Base-by-base conservation (phyloP, 2,113 vertebrate genomes). In the Bambusicola thoracicus region DNA sequence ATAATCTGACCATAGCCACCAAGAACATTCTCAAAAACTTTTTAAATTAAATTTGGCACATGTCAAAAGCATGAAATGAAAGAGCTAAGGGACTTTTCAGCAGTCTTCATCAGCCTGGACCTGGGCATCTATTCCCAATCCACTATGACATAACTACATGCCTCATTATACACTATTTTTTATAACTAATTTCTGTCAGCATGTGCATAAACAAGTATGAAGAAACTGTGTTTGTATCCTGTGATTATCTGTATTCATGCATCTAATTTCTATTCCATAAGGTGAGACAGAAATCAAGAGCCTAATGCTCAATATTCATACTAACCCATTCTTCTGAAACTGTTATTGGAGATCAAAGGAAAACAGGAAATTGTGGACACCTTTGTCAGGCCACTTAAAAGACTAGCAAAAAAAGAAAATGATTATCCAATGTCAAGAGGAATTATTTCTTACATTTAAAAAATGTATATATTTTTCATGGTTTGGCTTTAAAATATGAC, bases 371-470 rank as follows among this genome's bases (percentile, higher is more conserved):
- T 87, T 76, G 27, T 76, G 84, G 12, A 4, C 29, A 29, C 58
- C 69, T 88, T 93, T 85, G 2, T 61, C 62, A 85, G 21, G 55
- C 3, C 10, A 51, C 48, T 30, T 65, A 40, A 40, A 70, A 77
- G 8, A 29, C 6, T 58, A 90, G 70, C 25, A 68, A 74, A 85
- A 87, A 87, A 86, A 59, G 10, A 75, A 90, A 69, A 53, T 43
- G 1, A 48, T 86, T 88, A 62, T 79, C 15, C 46, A 90, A 74
- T 74, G 58, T 80, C 59, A 93, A 56, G 8, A 58, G 10, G 46
- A 85, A 82, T 90, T 95, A 82, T 82, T 94, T 87, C 66, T 70
- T 59, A 36, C 2, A 20, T 63, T 89, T 80, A 81, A 22, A 34
- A 89, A 40, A 40, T 40, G 14, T 78, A 84, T 36, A 4, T 84